Percentiles rank a stretch among this genome's conserved stretches.
These are phyloP conservation scores for Rapana venosa DNA, from an alignment of 2,888 invertebrate genomes.

Conservation along the genomic window DNA sequence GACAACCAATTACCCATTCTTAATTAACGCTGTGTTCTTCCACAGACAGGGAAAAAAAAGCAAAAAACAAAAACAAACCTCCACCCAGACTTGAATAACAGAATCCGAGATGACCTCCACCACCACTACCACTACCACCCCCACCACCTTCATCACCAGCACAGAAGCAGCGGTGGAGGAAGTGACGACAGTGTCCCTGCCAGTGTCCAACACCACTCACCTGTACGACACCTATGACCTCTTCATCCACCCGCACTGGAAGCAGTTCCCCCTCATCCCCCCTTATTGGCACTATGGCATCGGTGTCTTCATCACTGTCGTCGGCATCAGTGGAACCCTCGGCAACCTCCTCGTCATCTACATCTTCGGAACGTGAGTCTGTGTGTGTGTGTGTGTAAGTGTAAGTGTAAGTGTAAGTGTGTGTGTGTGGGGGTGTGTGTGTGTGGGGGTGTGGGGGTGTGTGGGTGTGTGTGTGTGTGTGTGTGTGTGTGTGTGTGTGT, in stretches of 20 bases:
- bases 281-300: conserved; percentile 69
- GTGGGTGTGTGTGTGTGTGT: too few species aligned
- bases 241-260: conserved; percentile 73
- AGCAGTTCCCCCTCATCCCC: conserved; percentile 65
- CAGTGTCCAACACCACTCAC: conserved; percentile 56
- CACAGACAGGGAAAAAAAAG: too few species aligned
- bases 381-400: neutral
- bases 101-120: too few species aligned
- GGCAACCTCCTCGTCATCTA: conserved; percentile 73
- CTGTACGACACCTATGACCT: conserved; percentile 62
- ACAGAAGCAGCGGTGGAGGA: neutral
- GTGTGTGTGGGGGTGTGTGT: too few species aligned
- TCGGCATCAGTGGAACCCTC: conserved; percentile 78
- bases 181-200: neutral
- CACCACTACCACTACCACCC: too few species aligned
- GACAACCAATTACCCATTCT: too few species aligned
- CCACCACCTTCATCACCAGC: neutral
- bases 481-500: too few species aligned
- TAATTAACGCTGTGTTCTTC: too few species aligned
- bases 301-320: conserved; percentile 82
- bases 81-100: too few species aligned
- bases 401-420: too few species aligned
- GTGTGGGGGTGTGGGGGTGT: too few species aligned
- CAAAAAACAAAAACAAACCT: too few species aligned
- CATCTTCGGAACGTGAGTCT: conserved; percentile 70